phyloP scores from a whole-genome alignment of 1,140 invertebrate species.

The Heterodera carotae region DNA sequence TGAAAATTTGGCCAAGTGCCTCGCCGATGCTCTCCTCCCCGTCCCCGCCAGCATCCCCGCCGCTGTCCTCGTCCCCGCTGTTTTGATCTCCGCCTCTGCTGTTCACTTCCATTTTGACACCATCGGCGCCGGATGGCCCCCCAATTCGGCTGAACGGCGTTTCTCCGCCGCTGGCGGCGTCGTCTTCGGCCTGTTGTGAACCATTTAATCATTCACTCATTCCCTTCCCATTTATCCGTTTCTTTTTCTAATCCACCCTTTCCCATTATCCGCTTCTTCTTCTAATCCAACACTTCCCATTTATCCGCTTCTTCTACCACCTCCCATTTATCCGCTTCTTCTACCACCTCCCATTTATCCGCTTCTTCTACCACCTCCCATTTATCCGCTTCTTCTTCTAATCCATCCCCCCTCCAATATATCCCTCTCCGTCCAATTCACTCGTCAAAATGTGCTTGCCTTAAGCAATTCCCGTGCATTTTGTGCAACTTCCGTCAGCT shows the following conservation, averaged over 20 bases:
- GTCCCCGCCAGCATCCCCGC: neutral
- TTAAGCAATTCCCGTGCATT: slow-evolving; percentile 26
- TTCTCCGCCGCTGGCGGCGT: neutral
- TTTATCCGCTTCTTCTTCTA: too few species aligned
- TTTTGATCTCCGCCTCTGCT: neutral
- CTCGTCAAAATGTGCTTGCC: neutral
- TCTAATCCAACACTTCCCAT: too few species aligned
- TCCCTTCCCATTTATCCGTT: neutral
- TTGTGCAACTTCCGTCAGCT: slow-evolving; percentile 27
- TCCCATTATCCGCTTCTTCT: too few species aligned
- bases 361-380: too few species aligned
- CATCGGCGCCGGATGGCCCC: too few species aligned
- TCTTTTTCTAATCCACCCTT: neutral
- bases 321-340: too few species aligned
- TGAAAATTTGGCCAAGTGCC: slow-evolving; percentile 2
- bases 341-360: too few species aligned
- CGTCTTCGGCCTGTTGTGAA: neutral
- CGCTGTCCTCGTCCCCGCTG: neutral
- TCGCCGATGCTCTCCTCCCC: neutral
- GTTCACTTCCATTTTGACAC: neutral
- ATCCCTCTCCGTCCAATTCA: too few species aligned
- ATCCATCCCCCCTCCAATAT: too few species aligned
- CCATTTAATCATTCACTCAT: neutral
- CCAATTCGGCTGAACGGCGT: too few species aligned
- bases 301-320: too few species aligned